Evolutionary conservation across 2,888 invertebrate species (phyloP), one percentile per base, ranked within the genome.

Genomic region (Eupithecia abbreviata): DNA sequence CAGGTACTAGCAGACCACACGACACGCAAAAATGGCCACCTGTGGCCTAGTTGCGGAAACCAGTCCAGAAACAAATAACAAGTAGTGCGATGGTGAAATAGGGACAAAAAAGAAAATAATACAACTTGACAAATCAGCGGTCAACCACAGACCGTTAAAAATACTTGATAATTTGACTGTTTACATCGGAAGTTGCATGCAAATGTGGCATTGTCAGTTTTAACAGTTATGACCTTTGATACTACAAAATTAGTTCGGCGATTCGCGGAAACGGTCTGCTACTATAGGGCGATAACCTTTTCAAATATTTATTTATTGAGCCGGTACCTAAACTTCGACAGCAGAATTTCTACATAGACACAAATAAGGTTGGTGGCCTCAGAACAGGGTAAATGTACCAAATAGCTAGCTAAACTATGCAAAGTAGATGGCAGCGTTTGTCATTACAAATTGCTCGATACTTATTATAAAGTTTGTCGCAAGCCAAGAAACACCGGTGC

Each of bases 171-270:
- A 93, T 92, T 93, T 90, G 89, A 90, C 89, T 89, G 90, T 89
- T 81, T 90, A 89, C 89, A 86, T 90, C 91, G 91, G 89, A 92
- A 90, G 91, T 84, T 85, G 88, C 90, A 93, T 93, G 93, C 92
- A 93, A 93, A 94, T 93, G 91, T 84, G 83, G 90, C 88, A 90
- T 93, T 93, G 93, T 93, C 88, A 86, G 87, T 85, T 86, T 81
- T 85, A 89, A 90, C 90, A 88, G 89, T 89, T 88, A 87, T 88
- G 88, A 93, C 92, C 93, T 93, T 90, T 91, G 92, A 86, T 85
- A 80, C 74, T 66, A 75, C 70, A 72, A 71, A 88, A 91, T 90
- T 90, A 88, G 88, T 83, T 86, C 85, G 84, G 79, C 85, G 87
- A 90, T 92, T 93, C 85, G 92, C 93, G 84, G 87, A 88, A 86